Evolutionary conservation across 2,888 invertebrate genomes (phyloP).

Genomic region (Limnephilus lunatus): DNA sequence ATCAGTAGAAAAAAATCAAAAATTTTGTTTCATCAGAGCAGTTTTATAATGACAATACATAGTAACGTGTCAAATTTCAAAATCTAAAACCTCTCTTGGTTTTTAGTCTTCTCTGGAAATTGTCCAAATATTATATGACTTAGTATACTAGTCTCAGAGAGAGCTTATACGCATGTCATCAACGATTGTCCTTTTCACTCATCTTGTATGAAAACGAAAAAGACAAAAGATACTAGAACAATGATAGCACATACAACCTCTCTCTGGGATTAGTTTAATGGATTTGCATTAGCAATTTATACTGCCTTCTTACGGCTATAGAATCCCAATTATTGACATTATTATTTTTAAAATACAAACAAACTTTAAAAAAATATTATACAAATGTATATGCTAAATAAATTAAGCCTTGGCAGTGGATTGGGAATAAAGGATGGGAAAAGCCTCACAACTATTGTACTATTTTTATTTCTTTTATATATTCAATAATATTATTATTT

Average conservation of each 20-base stretch:
- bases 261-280: too few species aligned
- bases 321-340: not conserved
- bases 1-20: not conserved
- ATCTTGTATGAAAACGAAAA: too few species aligned
- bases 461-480: too few species aligned
- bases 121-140: not conserved
- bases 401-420: not conserved
- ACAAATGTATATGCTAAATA: too few species aligned
- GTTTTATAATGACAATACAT: not conserved
- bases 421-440: not conserved
- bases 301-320: not conserved
- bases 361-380: not conserved
- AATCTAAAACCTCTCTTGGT: not conserved
- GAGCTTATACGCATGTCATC: too few species aligned
- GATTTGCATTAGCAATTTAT: too few species aligned
- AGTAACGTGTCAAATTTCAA: not conserved
- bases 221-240: too few species aligned
- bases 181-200: too few species aligned
- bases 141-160: too few species aligned
- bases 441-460: not conserved
- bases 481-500: too few species aligned
- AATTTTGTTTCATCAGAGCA: too few species aligned
- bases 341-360: not conserved
- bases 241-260: too few species aligned
- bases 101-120: not conserved